These are phyloP conservation scores for Apocheima hispidaria DNA, from an alignment of 2,888 invertebrate species.

Conservation along the genomic window DNA sequence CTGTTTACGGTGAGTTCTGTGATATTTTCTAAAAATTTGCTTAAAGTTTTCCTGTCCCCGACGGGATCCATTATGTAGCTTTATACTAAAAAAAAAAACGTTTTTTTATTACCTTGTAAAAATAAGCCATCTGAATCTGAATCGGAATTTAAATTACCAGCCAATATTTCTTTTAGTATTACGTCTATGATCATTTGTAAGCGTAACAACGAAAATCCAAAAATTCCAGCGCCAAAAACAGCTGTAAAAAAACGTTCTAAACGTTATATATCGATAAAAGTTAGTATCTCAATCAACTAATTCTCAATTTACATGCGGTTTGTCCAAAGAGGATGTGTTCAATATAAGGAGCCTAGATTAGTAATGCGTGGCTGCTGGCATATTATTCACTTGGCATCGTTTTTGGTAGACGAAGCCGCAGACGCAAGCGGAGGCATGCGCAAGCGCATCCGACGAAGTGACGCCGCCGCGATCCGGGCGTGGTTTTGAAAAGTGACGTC, in stretches of 20 bases:
- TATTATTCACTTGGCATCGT: constrained; percentile 51
- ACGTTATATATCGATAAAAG: not conserved
- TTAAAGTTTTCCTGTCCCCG: too few species aligned
- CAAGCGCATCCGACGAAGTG: constrained; percentile 59
- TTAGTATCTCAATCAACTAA: constrained; percentile 11
- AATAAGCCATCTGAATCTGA: too few species aligned
- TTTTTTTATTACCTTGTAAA: too few species aligned
- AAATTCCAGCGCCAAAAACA: not conserved
- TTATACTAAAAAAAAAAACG: too few species aligned
- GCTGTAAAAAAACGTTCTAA: not conserved
- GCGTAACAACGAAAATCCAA: not conserved
- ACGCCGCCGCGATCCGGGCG: constrained; percentile 39
- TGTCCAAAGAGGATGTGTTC: constrained; percentile 39
- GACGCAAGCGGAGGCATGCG: constrained; percentile 65
- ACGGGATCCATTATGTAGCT: too few species aligned
- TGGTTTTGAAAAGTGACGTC: constrained; percentile 75
- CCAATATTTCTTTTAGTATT: too few species aligned
- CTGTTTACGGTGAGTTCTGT: not conserved
- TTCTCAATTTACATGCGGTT: constrained; percentile 28
- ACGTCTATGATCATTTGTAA: too few species aligned
- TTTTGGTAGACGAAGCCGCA: constrained; percentile 64
- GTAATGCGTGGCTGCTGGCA: constrained; percentile 37
- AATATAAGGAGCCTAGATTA: constrained; percentile 44
- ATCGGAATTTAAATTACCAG: too few species aligned
- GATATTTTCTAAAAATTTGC: not conserved